Evolutionary conservation across 2,797 vertebrate species (phyloP).

Genomic region (Mus spretus): DNA sequence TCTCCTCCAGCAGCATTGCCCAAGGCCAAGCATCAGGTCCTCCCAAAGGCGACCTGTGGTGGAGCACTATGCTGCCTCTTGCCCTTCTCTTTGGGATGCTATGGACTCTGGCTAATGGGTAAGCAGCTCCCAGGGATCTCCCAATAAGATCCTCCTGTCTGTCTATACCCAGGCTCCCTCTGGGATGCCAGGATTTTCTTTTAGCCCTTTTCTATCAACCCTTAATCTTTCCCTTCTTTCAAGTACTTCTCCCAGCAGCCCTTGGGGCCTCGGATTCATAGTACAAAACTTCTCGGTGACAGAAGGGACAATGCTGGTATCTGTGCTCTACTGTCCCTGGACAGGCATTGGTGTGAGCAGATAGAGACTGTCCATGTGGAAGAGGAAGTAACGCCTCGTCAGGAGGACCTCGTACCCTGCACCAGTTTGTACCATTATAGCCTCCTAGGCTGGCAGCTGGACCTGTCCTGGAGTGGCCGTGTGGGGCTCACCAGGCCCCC

Average conservation of each 20-base stretch:
- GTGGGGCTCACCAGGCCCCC: constrained; percentile 87
- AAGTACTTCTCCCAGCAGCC: neutral
- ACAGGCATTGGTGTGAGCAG: constrained; percentile 94
- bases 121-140: neutral
- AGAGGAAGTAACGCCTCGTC: constrained; percentile 89
- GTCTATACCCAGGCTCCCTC: neutral
- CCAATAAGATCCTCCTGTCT: neutral
- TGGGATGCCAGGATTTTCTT: neutral
- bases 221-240: neutral
- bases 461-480: constrained; percentile 89
- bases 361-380: constrained; percentile 88
- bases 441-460: constrained; percentile 92
- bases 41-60: neutral
- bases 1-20: neutral
- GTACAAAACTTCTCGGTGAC: neutral
- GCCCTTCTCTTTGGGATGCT: constrained; percentile 54
- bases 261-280: neutral
- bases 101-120: constrained; percentile 59
- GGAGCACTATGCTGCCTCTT: constrained; percentile 55
- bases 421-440: constrained; percentile 92
- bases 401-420: constrained; percentile 92
- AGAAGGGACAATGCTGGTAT: neutral
- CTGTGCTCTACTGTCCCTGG: neutral
- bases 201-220: neutral
- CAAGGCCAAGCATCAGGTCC: neutral